Evolutionary conservation across 53 echinoderm and acorn worm species (phyloP).

Genomic region (Actinopyga echinites): DNA sequence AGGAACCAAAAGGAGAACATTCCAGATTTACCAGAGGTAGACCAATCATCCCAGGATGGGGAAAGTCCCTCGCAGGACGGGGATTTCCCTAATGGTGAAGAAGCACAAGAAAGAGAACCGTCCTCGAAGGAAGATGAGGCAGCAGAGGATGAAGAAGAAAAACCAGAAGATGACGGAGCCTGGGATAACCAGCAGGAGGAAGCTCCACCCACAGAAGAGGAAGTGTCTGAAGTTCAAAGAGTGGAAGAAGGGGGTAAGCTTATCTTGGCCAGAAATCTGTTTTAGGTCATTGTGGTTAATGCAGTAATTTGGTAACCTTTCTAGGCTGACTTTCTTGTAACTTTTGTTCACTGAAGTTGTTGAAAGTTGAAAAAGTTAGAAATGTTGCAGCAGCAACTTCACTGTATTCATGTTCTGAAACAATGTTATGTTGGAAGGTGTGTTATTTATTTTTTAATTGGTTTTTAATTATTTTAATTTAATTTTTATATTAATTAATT

Average conservation of each 20-base stretch:
- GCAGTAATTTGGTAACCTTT: too few relatives aligned
- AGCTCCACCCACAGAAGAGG: conserved; percentile 23
- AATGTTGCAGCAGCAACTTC: too few relatives aligned
- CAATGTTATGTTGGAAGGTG: too few relatives aligned
- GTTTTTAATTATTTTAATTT: too few relatives aligned
- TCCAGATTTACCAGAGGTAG: conserved; percentile 43
- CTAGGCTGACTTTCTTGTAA: too few relatives aligned
- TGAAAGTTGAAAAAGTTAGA: too few relatives aligned
- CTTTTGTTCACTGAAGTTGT: too few relatives aligned
- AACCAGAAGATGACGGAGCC: conserved; percentile 52
- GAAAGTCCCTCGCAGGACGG: conserved; percentile 12
- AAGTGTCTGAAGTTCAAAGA: background rate
- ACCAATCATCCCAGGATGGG: conserved; percentile 48
- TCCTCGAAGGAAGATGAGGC: conserved; percentile 54
- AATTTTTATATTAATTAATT: too few relatives aligned
- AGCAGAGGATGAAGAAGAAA: conserved; percentile 57
- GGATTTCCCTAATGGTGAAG: conserved; percentile 19
- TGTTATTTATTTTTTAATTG: too few relatives aligned
- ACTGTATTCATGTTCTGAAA: too few relatives aligned
- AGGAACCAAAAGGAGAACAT: conserved; percentile 16
- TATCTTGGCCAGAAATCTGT: too few relatives aligned
- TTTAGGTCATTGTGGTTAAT: too few relatives aligned
- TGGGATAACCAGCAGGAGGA: conserved; percentile 19
- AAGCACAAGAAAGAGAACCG: conserved; percentile 27
- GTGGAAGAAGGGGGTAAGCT: background rate